Conservation (phyloP, 2,113 vertebrate genomes). For the Neotoma lepida region DNA sequence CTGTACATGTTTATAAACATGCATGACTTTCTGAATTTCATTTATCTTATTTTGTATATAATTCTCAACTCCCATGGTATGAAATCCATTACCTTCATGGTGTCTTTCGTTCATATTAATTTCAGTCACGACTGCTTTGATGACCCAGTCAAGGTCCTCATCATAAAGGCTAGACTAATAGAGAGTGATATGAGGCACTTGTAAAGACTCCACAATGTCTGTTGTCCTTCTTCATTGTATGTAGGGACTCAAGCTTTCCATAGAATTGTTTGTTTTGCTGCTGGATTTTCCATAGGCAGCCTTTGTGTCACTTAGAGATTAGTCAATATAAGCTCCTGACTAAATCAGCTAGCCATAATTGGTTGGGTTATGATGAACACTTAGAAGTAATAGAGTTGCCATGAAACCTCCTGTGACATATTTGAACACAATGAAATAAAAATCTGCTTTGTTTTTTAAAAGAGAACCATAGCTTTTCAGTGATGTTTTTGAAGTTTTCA, state of each 20-base stretch:
- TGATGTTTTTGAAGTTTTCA: background rate
- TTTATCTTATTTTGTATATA: background rate
- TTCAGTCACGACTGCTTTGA: background rate
- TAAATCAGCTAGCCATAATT: background rate
- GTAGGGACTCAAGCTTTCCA: background rate
- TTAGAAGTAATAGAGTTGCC: background rate
- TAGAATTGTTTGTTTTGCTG: background rate
- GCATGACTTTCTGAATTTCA: background rate
- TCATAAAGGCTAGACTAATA: background rate
- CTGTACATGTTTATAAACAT: background rate
- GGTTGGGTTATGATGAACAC: background rate
- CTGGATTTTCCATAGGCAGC: background rate
- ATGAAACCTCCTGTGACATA: background rate
- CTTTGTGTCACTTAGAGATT: background rate
- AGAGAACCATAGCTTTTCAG: background rate
- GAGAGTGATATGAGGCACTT: fast-evolving
- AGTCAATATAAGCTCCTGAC: background rate
- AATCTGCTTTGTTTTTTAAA: background rate
- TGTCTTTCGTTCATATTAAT: background rate
- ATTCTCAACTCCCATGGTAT: background rate
- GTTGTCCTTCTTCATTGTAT: background rate
- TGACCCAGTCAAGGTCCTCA: background rate
- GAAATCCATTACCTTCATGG: background rate
- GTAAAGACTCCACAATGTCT: background rate
- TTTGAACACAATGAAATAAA: background rate